phyloP scores from a whole-genome alignment of 2,797 vertebrate genomes.

The Pseudochromis fuscus region DNA sequence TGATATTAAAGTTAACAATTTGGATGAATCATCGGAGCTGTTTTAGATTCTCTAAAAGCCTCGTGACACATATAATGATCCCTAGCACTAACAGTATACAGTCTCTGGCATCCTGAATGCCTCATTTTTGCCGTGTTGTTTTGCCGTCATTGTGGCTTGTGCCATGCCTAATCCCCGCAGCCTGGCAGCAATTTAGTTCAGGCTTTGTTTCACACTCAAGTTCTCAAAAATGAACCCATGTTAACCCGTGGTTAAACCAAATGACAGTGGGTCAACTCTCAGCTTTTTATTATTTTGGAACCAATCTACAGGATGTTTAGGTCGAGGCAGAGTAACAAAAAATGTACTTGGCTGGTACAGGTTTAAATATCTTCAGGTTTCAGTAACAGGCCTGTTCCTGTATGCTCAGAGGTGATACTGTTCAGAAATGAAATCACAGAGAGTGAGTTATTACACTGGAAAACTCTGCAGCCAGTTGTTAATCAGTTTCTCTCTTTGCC shows the following conservation, averaged over 20 bases:
- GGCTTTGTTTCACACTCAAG: slow-evolving; percentile 62
- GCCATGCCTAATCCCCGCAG: slow-evolving; percentile 55
- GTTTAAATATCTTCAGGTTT: slow-evolving; percentile 17
- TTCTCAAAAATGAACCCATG: slow-evolving; percentile 52
- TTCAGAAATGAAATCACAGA: slow-evolving; percentile 16
- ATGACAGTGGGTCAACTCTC: slow-evolving; percentile 34
- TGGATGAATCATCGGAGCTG: too few relatives aligned
- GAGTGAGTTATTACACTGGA: slow-evolving; percentile 25
- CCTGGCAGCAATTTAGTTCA: slow-evolving; percentile 50
- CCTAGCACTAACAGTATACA: not conserved
- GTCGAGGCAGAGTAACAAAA: not conserved
- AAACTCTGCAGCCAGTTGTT: slow-evolving; percentile 15
- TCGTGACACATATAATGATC: slow-evolving; percentile 14
- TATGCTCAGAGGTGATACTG: slow-evolving; percentile 18
- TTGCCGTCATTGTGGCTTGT: slow-evolving; percentile 28
- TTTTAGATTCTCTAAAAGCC: too few relatives aligned
- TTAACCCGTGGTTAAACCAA: slow-evolving; percentile 30
- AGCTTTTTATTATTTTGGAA: slow-evolving; percentile 30
- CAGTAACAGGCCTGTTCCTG: not conserved
- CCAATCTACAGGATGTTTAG: slow-evolving; percentile 7
- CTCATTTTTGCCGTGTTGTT: slow-evolving; percentile 35
- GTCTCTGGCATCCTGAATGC: slow-evolving; percentile 33
- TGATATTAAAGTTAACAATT: not conserved
- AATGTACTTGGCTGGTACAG: not conserved
- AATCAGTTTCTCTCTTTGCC: slow-evolving; percentile 27